Evolutionary conservation across 2,797 vertebrate genomes (phyloP).

Genomic region (Momotus momota): DNA sequence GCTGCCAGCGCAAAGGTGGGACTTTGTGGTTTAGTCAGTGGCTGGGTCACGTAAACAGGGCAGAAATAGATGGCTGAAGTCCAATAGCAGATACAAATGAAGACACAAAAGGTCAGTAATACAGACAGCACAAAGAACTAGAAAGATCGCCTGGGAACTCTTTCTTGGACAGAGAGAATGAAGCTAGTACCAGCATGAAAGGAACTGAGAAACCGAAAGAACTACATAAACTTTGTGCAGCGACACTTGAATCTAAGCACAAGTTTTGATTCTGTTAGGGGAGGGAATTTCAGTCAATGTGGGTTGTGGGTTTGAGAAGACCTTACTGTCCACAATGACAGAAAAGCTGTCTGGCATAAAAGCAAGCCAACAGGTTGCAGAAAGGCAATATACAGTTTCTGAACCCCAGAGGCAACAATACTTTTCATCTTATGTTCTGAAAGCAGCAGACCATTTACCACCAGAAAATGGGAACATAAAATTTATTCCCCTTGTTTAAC

Average conservation of each 20-base stretch:
- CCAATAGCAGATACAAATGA: background rate
- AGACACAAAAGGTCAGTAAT: background rate
- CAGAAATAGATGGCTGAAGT: background rate
- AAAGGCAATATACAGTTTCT: background rate
- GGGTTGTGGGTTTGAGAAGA: background rate
- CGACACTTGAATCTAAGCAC: background rate
- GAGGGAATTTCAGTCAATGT: background rate
- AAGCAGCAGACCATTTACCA: background rate
- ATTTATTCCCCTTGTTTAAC: background rate
- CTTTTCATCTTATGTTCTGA: background rate
- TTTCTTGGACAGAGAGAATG: background rate
- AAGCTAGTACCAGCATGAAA: background rate
- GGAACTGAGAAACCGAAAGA: background rate
- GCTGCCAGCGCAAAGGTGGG: background rate
- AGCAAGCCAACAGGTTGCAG: background rate
- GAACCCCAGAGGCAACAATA: background rate
- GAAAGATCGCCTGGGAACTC: background rate
- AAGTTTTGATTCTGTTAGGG: background rate
- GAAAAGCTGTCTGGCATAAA: background rate
- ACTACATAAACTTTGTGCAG: background rate
- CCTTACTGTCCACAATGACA: background rate
- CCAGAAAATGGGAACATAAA: background rate
- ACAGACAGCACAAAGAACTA: background rate
- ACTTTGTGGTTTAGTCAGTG: background rate
- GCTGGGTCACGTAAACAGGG: background rate